A percentile compares a stretch with the other conserved stretches of the same genome.
These are phyloP conservation scores for Burhinus oedicnemus DNA, from an alignment of 2,113 vertebrate genomes.

Conservation along the genomic window DNA sequence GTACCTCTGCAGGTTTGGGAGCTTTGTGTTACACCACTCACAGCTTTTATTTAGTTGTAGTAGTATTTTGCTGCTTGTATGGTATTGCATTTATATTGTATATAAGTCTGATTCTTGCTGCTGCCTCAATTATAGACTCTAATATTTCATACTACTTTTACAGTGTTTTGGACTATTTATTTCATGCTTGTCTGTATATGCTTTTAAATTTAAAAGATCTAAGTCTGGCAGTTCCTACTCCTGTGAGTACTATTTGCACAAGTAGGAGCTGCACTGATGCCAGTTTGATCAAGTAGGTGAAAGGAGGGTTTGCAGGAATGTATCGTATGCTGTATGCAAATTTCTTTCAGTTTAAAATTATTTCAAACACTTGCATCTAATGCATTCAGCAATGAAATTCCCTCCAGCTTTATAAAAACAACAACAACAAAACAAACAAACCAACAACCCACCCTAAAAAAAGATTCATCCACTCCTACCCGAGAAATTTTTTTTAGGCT, in stretches of 20 bases:
- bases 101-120: not conserved
- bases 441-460: not conserved
- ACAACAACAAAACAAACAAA: not conserved
- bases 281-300: not conserved
- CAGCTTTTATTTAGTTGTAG: not conserved
- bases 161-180: not conserved
- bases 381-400: not conserved
- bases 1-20: not conserved
- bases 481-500: not conserved
- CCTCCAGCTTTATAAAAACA: not conserved
- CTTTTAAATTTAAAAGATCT: not conserved
- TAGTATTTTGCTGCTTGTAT: not conserved
- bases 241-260: not conserved
- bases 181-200: not conserved
- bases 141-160: not conserved
- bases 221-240: not conserved
- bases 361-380: not conserved
- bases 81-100: not conserved
- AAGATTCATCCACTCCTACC: not conserved
- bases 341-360: not conserved
- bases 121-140: not conserved
- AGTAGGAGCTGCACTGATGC: not conserved
- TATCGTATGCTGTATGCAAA: not conserved
- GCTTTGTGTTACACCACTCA: not conserved
- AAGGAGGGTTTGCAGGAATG: not conserved